Evolutionary conservation across 2,797 vertebrate genomes (phyloP).

Genomic region (Halcyon leucocephala): DNA sequence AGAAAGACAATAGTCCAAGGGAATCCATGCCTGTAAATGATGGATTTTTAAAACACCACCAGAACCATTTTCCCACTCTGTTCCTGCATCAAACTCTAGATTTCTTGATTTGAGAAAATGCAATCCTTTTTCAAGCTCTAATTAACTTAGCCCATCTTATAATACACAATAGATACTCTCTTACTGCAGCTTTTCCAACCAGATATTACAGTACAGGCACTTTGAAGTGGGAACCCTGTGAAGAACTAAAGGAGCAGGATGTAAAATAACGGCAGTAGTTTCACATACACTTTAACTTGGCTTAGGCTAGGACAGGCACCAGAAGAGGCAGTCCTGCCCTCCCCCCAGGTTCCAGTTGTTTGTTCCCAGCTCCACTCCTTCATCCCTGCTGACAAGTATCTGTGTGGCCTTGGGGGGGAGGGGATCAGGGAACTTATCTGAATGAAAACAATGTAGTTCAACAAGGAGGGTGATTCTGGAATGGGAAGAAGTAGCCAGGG

Average conservation of each 20-base stretch:
- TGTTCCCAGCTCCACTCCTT: background rate
- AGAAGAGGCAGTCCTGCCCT: background rate
- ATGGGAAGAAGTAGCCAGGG: background rate
- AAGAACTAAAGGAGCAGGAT: background rate
- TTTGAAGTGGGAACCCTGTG: background rate
- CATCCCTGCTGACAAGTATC: background rate
- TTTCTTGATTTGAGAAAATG: background rate
- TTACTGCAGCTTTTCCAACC: background rate
- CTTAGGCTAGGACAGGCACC: background rate
- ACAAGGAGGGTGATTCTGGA: background rate
- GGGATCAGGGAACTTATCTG: background rate
- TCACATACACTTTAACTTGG: background rate
- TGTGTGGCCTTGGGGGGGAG: background rate
- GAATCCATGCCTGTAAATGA: background rate
- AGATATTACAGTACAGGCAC: background rate
- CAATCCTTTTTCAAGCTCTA: background rate
- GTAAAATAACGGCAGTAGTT: background rate
- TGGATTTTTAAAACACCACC: background rate
- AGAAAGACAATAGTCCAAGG: background rate
- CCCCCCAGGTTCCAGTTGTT: background rate
- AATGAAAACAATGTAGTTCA: background rate
- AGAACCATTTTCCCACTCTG: background rate
- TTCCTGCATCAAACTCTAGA: background rate
- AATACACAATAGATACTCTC: background rate
- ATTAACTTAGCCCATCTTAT: background rate